Base-by-base conservation (phyloP, 2,113 vertebrate genomes). In the Campylomormyrus numenius region DNA sequence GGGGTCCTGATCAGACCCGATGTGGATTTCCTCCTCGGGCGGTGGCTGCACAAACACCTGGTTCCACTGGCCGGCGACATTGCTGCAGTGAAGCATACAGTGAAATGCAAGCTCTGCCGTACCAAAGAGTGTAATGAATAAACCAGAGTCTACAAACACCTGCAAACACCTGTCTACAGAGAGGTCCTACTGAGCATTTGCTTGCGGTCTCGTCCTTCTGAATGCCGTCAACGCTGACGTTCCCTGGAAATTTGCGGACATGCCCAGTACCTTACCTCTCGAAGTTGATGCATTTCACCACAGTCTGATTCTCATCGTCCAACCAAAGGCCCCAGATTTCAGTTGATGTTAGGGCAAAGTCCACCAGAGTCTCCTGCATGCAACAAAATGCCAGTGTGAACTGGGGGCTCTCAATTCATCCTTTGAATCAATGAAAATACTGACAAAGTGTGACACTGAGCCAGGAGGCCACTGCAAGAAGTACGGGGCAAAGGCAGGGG, bases 271-370 rank as follows among this genome's bases (percentile, higher is more conserved):
- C 95, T 93, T 91, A 99, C 98, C 98, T 97, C 89, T 99, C 98
- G 90, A 98, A 99, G 94, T 97, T 98, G 95, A 98, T 98, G 94
- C 97, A 98, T 92, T 97, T 99, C 92, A 99, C 96, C 24, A 97
- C 91, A 0, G 97, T 97, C 85, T 97, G 94, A 91, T 96, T 98
- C 90, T 98, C 96, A n/a, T 97, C 97, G 0, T 97, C 97, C 52
- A 98, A 94, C 98, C 98, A 99, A 62, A 99, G 94, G 0, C 95
- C 98, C 98, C 98, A 99, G 91, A 99, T 94, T 87, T 99, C 98
- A 0, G 97, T 94, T 0, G 97, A 94, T 24, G 98, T 98, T 93
- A 99, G 95, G 87, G 96, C 92, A 93, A 99, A 99, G 91, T 99
- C 98, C 89, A 98, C 92, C 39, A 99, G 93, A 0, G 96, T 97